Conservation (phyloP, 1,140 invertebrate species). For the Trachymyrmex septentrionalis region DNA sequence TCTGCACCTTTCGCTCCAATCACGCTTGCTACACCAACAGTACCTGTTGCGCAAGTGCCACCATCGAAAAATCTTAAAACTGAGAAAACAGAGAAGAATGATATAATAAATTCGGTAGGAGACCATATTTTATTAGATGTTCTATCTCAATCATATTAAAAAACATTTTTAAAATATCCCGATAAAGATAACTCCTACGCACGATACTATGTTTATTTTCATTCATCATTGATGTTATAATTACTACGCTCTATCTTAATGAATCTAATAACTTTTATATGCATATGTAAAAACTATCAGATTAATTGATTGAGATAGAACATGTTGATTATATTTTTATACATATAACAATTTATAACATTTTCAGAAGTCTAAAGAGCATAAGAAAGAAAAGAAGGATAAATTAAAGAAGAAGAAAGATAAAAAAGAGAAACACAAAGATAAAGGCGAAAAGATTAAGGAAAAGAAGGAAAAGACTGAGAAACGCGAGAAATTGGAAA, state of each 20-base stretch:
- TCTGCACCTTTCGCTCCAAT: conserved; percentile 70
- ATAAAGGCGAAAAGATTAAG: conserved; percentile 87
- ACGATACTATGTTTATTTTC: neutral
- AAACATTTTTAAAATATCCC: neutral
- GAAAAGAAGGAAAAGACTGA: conserved; percentile 88
- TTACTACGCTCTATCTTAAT: conserved; percentile 15
- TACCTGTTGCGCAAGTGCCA: conserved; percentile 68
- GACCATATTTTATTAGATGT: conserved; percentile 4
- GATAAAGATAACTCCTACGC: conserved; percentile 4
- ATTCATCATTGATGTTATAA: neutral
- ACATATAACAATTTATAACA: conserved; percentile 26
- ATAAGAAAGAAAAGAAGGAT: conserved; percentile 91
- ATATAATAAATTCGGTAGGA: conserved; percentile 76
- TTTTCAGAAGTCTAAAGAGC: conserved; percentile 89
- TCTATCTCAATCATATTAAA: conserved; percentile 31
- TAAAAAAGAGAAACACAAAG: conserved; percentile 91
- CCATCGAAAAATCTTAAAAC: conserved; percentile 77
- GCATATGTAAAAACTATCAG: neutral
- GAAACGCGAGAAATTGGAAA: conserved; percentile 87
- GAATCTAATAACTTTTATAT: neutral
- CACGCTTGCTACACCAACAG: conserved; percentile 64
- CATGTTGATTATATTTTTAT: conserved; percentile 28
- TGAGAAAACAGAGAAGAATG: conserved; percentile 80
- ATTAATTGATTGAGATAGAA: neutral
- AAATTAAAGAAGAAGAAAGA: conserved; percentile 93